Conservation (phyloP, 1,140 invertebrate genomes). For the Drosophila tristis region DNA sequence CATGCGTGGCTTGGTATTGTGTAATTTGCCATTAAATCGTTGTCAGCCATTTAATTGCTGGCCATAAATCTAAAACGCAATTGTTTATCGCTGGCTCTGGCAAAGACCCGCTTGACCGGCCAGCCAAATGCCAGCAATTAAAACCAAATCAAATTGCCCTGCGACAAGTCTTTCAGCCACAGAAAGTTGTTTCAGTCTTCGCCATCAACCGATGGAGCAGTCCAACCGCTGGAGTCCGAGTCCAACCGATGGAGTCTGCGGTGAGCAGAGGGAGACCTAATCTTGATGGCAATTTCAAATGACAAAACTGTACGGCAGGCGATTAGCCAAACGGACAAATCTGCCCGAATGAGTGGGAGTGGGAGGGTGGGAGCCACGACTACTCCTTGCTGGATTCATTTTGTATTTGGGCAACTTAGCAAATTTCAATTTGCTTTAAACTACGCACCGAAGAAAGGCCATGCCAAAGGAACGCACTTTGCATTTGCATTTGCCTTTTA, state of each 20-base stretch:
- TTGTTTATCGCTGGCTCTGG: slow-evolving; percentile 45
- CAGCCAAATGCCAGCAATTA: slow-evolving; percentile 50
- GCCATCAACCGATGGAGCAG: too few relatives aligned
- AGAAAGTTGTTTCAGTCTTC: slow-evolving; percentile 15
- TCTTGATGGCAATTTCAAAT: slow-evolving; percentile 57
- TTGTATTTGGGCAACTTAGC: slow-evolving; percentile 13
- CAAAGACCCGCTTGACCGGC: too few relatives aligned
- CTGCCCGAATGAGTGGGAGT: too few relatives aligned
- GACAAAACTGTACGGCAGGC: slow-evolving; percentile 32
- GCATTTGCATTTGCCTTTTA: slow-evolving; percentile 77
- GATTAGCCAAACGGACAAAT: too few relatives aligned
- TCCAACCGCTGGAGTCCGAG: background rate
- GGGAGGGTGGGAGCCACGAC: too few relatives aligned
- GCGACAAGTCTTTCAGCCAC: slow-evolving; percentile 43
- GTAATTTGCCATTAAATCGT: slow-evolving; percentile 58
- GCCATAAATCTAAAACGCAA: slow-evolving; percentile 61
- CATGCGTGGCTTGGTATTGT: slow-evolving; percentile 37
- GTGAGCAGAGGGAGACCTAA: slow-evolving; percentile 7
- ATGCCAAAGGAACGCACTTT: slow-evolving; percentile 19
- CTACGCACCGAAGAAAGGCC: slow-evolving; percentile 23
- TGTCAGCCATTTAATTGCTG: slow-evolving; percentile 59
- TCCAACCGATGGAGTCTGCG: slow-evolving; percentile 3
- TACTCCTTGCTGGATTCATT: slow-evolving; percentile 2
- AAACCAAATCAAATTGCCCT: slow-evolving; percentile 64
- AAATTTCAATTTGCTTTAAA: slow-evolving; percentile 46